A percentile compares a stretch with the other conserved stretches of the same genome.
Evolutionary conservation across 2,113 vertebrate genomes (phyloP).

Genomic region (Pholis gunnellus): DNA sequence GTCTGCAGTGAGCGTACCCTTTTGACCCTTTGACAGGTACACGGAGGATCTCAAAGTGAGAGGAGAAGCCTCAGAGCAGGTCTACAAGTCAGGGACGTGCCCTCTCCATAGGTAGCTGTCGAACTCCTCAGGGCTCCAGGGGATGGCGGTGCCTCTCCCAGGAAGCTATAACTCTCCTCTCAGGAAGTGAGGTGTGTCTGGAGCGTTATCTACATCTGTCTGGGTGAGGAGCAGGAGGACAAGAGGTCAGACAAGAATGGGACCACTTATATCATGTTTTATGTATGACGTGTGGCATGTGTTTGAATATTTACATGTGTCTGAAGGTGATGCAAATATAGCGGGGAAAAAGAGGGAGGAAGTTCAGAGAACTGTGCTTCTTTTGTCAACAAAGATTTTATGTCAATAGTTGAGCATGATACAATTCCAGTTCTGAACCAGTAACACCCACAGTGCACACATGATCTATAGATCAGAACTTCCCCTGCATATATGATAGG

Average conservation of each 20-base stretch:
- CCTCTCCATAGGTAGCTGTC: slow-evolving; percentile 83
- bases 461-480: slow-evolving; percentile 52
- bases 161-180: slow-evolving; percentile 81
- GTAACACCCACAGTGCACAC: slow-evolving; percentile 46
- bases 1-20: slow-evolving; percentile 71
- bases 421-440: slow-evolving; percentile 55
- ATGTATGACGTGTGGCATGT: slow-evolving; percentile 80
- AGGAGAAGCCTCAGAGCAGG: slow-evolving; percentile 76
- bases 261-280: slow-evolving; percentile 82
- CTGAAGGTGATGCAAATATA: slow-evolving; percentile 79
- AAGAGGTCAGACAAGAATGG: slow-evolving; percentile 80
- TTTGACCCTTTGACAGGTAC: slow-evolving; percentile 85
- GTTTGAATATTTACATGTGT: slow-evolving; percentile 82
- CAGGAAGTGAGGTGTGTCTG: slow-evolving; percentile 84
- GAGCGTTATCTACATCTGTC: slow-evolving; percentile 79
- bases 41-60: slow-evolving; percentile 78
- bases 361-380: slow-evolving; percentile 63
- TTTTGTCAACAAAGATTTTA: slow-evolving; percentile 68
- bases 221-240: slow-evolving; percentile 74
- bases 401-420: slow-evolving; percentile 65
- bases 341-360: slow-evolving; percentile 42
- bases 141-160: slow-evolving; percentile 76
- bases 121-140: slow-evolving; percentile 72
- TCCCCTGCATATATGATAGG: slow-evolving; percentile 31
- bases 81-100: slow-evolving; percentile 81